phyloP scores from a whole-genome alignment of 2,113 vertebrate species.

The Ciconia maguari region DNA sequence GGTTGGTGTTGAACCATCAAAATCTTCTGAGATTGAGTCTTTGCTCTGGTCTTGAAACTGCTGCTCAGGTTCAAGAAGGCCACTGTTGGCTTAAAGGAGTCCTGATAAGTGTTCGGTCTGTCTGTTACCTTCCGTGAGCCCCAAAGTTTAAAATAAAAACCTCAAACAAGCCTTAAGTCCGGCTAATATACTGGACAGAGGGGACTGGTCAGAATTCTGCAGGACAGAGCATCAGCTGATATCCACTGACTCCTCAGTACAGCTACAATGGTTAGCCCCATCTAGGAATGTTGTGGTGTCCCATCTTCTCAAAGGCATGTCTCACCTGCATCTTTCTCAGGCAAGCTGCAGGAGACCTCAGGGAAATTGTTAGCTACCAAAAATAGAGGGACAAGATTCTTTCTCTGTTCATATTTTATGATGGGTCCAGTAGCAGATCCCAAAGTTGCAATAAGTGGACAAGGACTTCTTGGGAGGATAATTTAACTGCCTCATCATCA shows the following conservation, averaged over 20 bases:
- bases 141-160: neutral
- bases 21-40: neutral
- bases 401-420: neutral
- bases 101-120: neutral
- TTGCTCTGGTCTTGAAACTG: neutral
- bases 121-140: neutral
- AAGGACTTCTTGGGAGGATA: neutral
- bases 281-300: neutral
- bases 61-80: neutral
- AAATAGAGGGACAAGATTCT: neutral
- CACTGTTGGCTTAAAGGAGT: neutral
- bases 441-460: neutral
- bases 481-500: neutral
- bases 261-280: neutral
- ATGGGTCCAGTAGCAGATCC: neutral
- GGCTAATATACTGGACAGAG: neutral
- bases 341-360: neutral
- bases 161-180: neutral
- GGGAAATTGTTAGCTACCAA: neutral
- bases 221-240: neutral
- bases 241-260: neutral
- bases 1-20: neutral
- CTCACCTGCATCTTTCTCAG: neutral
- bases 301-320: neutral
- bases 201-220: neutral